Evolutionary conservation across 2,888 invertebrate species (phyloP), one percentile per base, ranked within the genome.

Genomic region (Ferrisia virgata): DNA sequence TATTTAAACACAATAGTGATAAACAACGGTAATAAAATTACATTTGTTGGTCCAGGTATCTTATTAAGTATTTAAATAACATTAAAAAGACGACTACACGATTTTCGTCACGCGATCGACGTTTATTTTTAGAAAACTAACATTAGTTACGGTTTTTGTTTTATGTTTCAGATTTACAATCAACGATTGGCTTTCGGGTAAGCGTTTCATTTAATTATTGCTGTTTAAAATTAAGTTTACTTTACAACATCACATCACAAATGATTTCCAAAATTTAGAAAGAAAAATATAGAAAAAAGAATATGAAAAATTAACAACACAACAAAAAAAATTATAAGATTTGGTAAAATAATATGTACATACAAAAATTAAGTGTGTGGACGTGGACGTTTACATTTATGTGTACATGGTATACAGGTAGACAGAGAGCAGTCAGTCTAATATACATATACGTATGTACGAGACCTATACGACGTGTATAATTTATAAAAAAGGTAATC

Each of bases 401-500:
- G 47, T n/a, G 47, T 47, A 47, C 47, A 53, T 53, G n/a, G n/a
- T n/a, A n/a, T n/a, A n/a, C n/a, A n/a, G n/a, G n/a, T n/a, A n/a
- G n/a, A n/a, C n/a, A n/a, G n/a, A 53, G 18, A 22, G 53, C 4
- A 53, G 18, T 53, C 53, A 22, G 22, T n/a, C n/a, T n/a, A n/a
- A n/a, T n/a, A n/a, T n/a, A 22, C 53, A 22, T 53, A 53, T 53
- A 22, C 53, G n/a, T n/a, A n/a, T n/a, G n/a, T n/a, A n/a, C n/a
- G n/a, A 11, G 53, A 53, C 53, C 53, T 18, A 53, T 53, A 53
- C 53, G 53, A 53, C 53, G 53, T 53, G 22, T 53, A 4, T 18
- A 22, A 53, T 64, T 64, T 28, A 64, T 64, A 64, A 64, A n/a
- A n/a, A 64, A 64, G 64, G 64, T 64, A 64, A 64, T 64, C 64